Base-by-base conservation (phyloP, 2,888 invertebrate genomes). In the Tetropium fuscum region DNA sequence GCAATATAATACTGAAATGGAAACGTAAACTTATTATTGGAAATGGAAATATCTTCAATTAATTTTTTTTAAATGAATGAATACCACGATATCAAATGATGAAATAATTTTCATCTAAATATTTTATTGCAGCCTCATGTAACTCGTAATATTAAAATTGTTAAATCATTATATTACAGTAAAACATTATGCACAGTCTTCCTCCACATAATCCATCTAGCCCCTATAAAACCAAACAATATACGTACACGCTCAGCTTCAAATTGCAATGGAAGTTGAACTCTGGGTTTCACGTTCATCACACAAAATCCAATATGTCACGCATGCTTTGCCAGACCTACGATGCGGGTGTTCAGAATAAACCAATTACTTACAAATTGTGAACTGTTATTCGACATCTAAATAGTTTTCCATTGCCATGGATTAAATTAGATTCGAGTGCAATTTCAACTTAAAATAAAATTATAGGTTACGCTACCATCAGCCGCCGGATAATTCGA, bases 361-460 rank as follows among this genome's bases (percentile, higher is more conserved):
- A 74, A 72, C 71, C 72, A 74, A 74, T 75, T 75, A 74, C 72
- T 71, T 71, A 69, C 66, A 71, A 73, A 68, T 71, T 74, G 72
- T 66, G 61, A 71, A 66, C 72, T 72, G 72, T 70, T 72, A 72
- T 69, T 70, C 63, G 56, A 41, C 63, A 69, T 73, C 68, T 68
- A 71, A 69, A 72, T 72, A 71, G 72, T 72, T 72, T 66, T 65
- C 60, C 62, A 62, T 51, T 63, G 66, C 60, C 64, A 61, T 63
- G 62, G 54, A 58, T 62, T 40, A 64, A 72, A 68, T 69, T 73
- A 67, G 63, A 60, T 64, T 61, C 34, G 60, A 59, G 56, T 58
- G 60, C 43, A 64, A 60, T 58, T 54, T 60, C 25, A 45, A 49
- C 51, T 53, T 53, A 48, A 54, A 57, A 60, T 60, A 48, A 55